These are phyloP conservation scores for Patella depressa DNA, from an alignment of 2,888 invertebrate species.

Conservation along the genomic window DNA sequence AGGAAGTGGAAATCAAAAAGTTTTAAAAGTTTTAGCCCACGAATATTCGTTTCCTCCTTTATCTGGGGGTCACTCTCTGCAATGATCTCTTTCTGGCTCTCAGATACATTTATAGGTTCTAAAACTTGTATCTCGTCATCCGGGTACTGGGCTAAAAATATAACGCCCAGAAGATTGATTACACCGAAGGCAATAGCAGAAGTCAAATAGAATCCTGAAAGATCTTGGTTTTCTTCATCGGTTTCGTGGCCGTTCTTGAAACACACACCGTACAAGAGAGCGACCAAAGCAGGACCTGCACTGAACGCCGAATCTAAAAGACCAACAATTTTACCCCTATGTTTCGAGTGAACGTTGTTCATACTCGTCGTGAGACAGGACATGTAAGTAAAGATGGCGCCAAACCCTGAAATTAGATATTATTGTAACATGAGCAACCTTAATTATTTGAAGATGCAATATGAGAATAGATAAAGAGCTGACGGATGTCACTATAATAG, in stretches of 20 bases:
- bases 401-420: conserved; percentile 47
- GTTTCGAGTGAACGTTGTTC: conserved; percentile 49
- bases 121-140: conserved; percentile 27
- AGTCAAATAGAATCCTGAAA: conserved; percentile 54
- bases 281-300: conserved; percentile 52
- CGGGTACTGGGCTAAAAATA: conserved; percentile 39
- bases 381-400: conserved; percentile 57
- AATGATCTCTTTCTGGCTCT: conserved; percentile 10
- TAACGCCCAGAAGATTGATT: conserved; percentile 44
- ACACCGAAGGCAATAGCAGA: conserved; percentile 44
- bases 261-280: conserved; percentile 46
- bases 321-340: conserved; percentile 55
- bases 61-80: conserved; percentile 16
- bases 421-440: neutral
- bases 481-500: too few species aligned
- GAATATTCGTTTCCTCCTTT: conserved; percentile 30
- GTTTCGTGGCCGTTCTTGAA: conserved; percentile 46
- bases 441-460: neutral
- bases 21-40: conserved; percentile 45
- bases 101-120: neutral
- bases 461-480: too few species aligned
- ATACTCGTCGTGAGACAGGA: conserved; percentile 47
- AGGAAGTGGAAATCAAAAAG: conserved; percentile 54
- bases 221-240: conserved; percentile 52
- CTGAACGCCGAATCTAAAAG: conserved; percentile 57